Evolutionary conservation across 2,113 vertebrate species (phyloP), one percentile per base, ranked within the genome.

Genomic region (Leuciscus idus): DNA sequence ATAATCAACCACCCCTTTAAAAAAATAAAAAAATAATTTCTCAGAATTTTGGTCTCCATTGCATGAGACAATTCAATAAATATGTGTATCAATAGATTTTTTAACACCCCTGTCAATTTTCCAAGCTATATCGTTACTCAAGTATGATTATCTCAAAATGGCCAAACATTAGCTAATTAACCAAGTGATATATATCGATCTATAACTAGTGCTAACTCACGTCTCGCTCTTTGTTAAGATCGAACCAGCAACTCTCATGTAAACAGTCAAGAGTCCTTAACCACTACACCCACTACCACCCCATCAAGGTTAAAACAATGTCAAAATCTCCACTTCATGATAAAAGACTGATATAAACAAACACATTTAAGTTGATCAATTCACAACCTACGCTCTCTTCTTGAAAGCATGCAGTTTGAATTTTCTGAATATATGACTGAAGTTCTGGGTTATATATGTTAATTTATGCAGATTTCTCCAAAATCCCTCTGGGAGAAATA

Each of bases 241-340:
- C 4, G 2, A 30, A 33, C 28, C 64, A 33, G 30, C 28, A 19
- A 68, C 2, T 13, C 13, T 66, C 64, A 33, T 17, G 17, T 39
- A 9, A 72, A 19, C 68, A 70, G 33, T 39, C 66, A 39, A 70
- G 33, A 72, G 33, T 39, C 33, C 33, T 72, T 11, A 72, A 39
- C 33, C 33, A 39, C 19, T 23, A 39, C 68, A 43, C 68, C 33
- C 68, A 72, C 68, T 23, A 23, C 19, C 68, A 72, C 33, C 68
- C 68, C 68, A 23, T 72, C 68, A 39, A 23, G 19, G 68, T 72
- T 72, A 43, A 72, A 72, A 72, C 68, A 72, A 72, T 72, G 33
- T 72, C 33, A 72, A 23, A 70, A 70, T 70, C 66, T 70, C 33
- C 68, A 43, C 68, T 72, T 43, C 33, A 72, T 23, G 19, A 39